Percentiles rank a stretch among this genome's conserved stretches.
These are phyloP conservation scores for Zygogramma bicolorata DNA, from an alignment of 2,888 invertebrate species.

Conservation along the genomic window DNA sequence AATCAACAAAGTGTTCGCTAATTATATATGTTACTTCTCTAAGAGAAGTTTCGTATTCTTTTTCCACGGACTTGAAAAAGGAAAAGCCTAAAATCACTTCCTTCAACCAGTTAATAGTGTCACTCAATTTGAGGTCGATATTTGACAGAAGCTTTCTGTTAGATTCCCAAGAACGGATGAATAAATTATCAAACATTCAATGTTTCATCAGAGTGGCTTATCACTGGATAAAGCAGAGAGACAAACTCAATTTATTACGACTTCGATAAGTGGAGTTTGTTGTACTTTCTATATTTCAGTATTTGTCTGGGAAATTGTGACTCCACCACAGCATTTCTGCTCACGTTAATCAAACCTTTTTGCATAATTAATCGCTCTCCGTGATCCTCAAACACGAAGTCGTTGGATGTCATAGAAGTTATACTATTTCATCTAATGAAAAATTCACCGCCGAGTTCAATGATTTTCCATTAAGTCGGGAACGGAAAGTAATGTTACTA, in stretches of 20 bases:
- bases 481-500: slow-evolving; percentile 44
- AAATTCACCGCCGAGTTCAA: slow-evolving; percentile 40
- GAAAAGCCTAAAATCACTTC: too few species aligned
- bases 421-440: slow-evolving; percentile 36
- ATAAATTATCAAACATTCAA: too few species aligned
- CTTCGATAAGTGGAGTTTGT: background rate
- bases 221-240: background rate
- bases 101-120: too few species aligned
- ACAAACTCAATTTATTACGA: background rate
- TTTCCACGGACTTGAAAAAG: too few species aligned
- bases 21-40: too few species aligned
- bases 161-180: too few species aligned
- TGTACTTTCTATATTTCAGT: background rate
- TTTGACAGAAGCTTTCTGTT: too few species aligned
- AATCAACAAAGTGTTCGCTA: too few species aligned
- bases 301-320: background rate
- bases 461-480: slow-evolving; percentile 45
- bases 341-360: slow-evolving; percentile 17
- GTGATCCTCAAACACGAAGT: slow-evolving; percentile 13
- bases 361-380: slow-evolving; percentile 10
- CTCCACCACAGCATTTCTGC: background rate
- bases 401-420: slow-evolving; percentile 18
- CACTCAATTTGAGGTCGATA: too few species aligned
- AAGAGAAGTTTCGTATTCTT: too few species aligned
- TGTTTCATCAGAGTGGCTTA: too few species aligned